phyloP scores from a whole-genome alignment of 2,797 vertebrate species.

The Diceros bicornis region DNA sequence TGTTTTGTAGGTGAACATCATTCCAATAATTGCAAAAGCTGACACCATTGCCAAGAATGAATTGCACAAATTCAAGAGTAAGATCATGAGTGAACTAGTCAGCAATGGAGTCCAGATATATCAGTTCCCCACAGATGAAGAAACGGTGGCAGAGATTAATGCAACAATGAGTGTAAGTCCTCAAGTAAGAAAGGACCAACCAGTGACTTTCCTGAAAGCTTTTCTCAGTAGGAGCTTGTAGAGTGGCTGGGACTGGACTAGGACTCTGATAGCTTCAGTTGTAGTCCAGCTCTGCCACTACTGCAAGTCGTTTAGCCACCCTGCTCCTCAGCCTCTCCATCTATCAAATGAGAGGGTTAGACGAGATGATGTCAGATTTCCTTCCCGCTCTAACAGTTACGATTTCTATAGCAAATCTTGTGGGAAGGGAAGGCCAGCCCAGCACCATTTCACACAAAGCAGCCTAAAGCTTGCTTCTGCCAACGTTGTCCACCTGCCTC shows the following conservation, averaged over 20 bases:
- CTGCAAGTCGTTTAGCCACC: not conserved
- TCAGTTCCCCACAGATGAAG: conserved; percentile 94
- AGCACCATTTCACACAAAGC: not conserved
- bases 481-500: not conserved
- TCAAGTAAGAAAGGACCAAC: not conserved
- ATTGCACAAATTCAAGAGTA: conserved; percentile 95
- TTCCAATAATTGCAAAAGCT: conserved; percentile 94
- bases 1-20: conserved; percentile 93
- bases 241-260: not conserved
- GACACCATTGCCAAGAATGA: conserved; percentile 95
- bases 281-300: not conserved
- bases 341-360: not conserved
- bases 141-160: conserved; percentile 94
- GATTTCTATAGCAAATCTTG: not conserved
- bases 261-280: not conserved
- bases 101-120: conserved; percentile 95
- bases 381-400: not conserved
- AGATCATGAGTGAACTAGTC: conserved; percentile 95
- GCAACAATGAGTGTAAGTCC: conserved; percentile 94
- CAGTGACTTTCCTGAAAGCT: not conserved
- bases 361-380: not conserved
- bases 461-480: not conserved
- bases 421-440: not conserved
- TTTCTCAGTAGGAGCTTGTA: not conserved
- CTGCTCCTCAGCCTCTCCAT: not conserved